A percentile compares a stretch with the other conserved stretches of the same genome.
These are phyloP conservation scores for Leptarthrus brevirostris DNA, from an alignment of 2,888 invertebrate genomes.

Conservation along the genomic window DNA sequence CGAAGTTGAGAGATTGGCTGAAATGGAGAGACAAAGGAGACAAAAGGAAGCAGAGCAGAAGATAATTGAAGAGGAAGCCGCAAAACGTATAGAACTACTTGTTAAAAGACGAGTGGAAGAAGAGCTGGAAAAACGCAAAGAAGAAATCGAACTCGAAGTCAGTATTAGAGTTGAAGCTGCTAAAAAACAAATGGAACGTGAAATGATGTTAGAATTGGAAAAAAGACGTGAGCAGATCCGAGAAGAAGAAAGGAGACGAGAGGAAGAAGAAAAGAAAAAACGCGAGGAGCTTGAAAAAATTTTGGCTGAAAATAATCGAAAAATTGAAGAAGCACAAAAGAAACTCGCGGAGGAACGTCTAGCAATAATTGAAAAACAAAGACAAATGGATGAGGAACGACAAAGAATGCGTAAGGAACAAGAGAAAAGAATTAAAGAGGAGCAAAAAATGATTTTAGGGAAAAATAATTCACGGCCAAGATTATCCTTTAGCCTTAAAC, in stretches of 20 bases:
- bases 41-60: constrained; percentile 94
- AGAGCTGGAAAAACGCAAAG: constrained; percentile 92
- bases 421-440: constrained; percentile 90
- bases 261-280: constrained; percentile 98
- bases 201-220: constrained; percentile 97
- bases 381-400: constrained; percentile 94
- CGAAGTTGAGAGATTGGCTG: constrained; percentile 90
- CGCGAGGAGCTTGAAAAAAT: constrained; percentile 95
- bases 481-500: constrained; percentile 90
- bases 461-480: constrained; percentile 97
- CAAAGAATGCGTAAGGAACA: constrained; percentile 93
- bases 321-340: constrained; percentile 96
- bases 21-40: constrained; percentile 91
- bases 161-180: constrained; percentile 95
- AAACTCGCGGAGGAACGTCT: constrained; percentile 97
- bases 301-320: constrained; percentile 97
- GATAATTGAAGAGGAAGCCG: constrained; percentile 95
- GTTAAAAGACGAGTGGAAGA: constrained; percentile 95
- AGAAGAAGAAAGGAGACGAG: constrained; percentile 91
- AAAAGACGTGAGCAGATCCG: constrained; percentile 87
- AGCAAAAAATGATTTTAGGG: constrained; percentile 96
- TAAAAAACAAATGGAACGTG: constrained; percentile 94
- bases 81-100: constrained; percentile 91
- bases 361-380: constrained; percentile 96
- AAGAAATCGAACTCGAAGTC: constrained; percentile 96